Evolutionary conservation across 2,888 invertebrate genomes (phyloP), one percentile per base, ranked within the genome.

Genomic region (Nebria salina): DNA sequence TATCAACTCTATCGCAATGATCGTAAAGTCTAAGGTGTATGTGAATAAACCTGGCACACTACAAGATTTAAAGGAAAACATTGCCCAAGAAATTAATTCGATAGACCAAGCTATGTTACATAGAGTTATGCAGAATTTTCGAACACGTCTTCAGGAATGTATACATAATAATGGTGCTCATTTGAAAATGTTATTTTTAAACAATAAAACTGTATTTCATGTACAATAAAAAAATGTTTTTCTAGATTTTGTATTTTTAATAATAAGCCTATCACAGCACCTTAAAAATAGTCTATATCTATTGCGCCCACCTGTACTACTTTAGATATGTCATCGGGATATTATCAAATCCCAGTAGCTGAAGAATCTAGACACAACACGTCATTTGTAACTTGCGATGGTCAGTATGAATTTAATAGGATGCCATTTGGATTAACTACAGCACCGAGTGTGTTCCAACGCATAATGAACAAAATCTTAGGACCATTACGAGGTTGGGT

Each of bases 331-430:
- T 80, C 82, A 6, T 76, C 78, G 0, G 87, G 85, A 20, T 20
- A 20, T 20, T 20, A 20, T 20, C 20, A 20, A 20, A 20, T 20
- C 20, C 20, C 20, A 20, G 0, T 84, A 85, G 5, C 75, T 43
- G 75, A 13, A 25, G 75, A 79, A 1, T 84, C 85, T 26, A 80
- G 82, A 41, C 84, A 86, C 72, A 85, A 85, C 26, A 87, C 87
- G 0, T 84, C 86, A 0, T 87, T 87, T 78, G 83, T 87, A 0
- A 86, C 85, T 0, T 86, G 85, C 2, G 84, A 84, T 20, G 85
- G 86, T 0, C 86, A 86, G 65, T 87, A 83, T 64, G 84, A 87
- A 11, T 86, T 86, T 65, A 73, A 75, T 2, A 82, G 83, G 70
- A 82, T 83, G 78, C 83, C 83, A 6, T 85, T 85, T 64, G 85